phyloP scores from a whole-genome alignment of 2,113 vertebrate genomes.

The Crocuta crocuta region DNA sequence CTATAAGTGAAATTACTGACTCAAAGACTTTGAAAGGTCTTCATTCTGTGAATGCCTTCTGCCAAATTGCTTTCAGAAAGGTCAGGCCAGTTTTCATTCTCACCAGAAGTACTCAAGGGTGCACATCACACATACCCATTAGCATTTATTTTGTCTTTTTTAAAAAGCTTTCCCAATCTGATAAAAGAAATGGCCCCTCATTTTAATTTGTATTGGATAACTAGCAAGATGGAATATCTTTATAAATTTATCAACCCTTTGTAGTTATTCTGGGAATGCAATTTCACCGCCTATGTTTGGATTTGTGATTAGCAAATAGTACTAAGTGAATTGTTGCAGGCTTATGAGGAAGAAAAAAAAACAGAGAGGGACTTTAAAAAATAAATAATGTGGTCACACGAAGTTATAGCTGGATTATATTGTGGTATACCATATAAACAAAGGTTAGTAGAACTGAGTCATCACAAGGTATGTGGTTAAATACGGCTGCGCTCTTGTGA shows the following conservation, averaged over 20 bases:
- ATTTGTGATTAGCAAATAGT: constrained; percentile 39
- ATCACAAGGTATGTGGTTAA: background rate
- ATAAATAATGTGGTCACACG: constrained; percentile 54
- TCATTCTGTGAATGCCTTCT: background rate
- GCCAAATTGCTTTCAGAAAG: constrained; percentile 49
- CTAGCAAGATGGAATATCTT: constrained; percentile 45
- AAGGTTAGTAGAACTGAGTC: background rate
- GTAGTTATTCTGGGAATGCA: constrained; percentile 62
- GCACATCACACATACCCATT: background rate
- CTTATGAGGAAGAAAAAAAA: background rate
- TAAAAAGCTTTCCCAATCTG: constrained; percentile 42
- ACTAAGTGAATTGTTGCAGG: constrained; percentile 47
- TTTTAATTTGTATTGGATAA: constrained; percentile 61
- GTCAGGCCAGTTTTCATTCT: constrained; percentile 52
- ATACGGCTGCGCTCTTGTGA: background rate
- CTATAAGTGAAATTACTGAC: constrained; percentile 39
- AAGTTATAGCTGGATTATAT: constrained; percentile 12
- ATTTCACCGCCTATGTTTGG: constrained; percentile 61
- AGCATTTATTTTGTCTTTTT: constrained; percentile 53
- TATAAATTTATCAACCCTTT: constrained; percentile 42
- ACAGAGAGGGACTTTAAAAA: constrained; percentile 54
- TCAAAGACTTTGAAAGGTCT: constrained; percentile 58
- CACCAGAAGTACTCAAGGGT: background rate
- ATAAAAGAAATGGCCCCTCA: constrained; percentile 39
- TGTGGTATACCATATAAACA: background rate